Base-by-base conservation (phyloP, 2,113 vertebrate species). In the Rhodinocichla rosea region DNA sequence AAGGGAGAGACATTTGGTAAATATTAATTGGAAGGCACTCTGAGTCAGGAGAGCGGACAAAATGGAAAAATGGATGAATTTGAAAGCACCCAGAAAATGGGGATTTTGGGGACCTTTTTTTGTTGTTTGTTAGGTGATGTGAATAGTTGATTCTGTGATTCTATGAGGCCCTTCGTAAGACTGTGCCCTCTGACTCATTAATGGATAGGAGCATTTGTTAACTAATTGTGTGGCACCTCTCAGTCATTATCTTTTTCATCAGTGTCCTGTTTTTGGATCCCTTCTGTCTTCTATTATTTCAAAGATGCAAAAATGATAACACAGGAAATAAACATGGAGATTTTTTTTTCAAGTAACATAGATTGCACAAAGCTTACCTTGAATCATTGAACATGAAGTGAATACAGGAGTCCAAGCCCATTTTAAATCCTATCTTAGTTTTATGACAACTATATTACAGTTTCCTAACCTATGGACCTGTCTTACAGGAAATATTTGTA, bases 21-120 rank as follows among this genome's bases (percentile, higher is more conserved):
- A 83, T 87, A 95, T 92, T 96, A 88, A 92, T 92, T 93, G 93
- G 83, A 69, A 95, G 40, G 5, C 52, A 56, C 15, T 87, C 57
- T 24, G 60, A 87, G 32, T 55, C 68, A 80, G 50, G 85, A 69
- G 37, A 90, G n/a, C 42, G 86, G 52, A 80, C 9, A 90, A 85
- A 95, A 77, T 7, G 27, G 50, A 49, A 86, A 73, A 63, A 20
- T 4, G 1, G 2, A 9, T 18, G 13, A 68, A 21, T 89, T 68
- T 83, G n/a, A 50, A 74, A 88, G 50, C 33, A 52, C 52, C 39
- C 60, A 35, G 52, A 15, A 83, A 86, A 70, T 76, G 13, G 13
- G 17, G 20, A n/a, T 32, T 63, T 52, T 10, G 17, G 33, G 21
- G 14, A 4, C 22, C 13, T 5, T 28, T 20, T 37, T 21, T 33